Percentiles rank a stretch among this genome's conserved stretches.
Evolutionary conservation across 2,797 vertebrate species (phyloP).

Genomic region (Choloepus didactylus): DNA sequence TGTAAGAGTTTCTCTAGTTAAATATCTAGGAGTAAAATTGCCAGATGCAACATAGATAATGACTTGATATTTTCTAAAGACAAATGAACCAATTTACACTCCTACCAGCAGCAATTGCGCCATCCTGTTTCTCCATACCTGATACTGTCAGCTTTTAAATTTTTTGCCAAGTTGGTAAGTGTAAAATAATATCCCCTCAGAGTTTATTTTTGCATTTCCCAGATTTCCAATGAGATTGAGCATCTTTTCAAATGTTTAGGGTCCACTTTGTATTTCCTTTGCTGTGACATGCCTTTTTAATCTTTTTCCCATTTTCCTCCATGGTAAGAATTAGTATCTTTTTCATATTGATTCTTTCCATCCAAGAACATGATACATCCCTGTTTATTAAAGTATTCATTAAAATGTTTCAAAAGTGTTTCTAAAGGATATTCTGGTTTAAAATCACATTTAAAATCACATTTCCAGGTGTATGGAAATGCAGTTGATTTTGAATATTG

Average conservation of each 20-base stretch:
- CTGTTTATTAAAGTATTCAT: not conserved
- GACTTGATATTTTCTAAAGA: constrained; percentile 39
- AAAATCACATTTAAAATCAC: constrained; percentile 1
- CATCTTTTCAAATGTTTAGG: constrained; percentile 21
- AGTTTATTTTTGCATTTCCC: not conserved
- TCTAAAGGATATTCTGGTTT: too few species aligned
- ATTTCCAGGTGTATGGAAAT: not conserved
- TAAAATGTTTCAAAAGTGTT: constrained; percentile 12
- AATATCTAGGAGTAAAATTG: not conserved
- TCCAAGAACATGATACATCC: not conserved
- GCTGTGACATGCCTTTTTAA: not conserved
- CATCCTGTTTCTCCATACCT: not conserved
- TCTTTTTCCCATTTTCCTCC: not conserved
- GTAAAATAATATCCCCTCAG: not conserved
- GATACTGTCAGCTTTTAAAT: not conserved
- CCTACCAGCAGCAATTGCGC: not conserved
- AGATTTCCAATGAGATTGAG: not conserved
- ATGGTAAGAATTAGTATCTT: not conserved
- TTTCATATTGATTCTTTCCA: not conserved
- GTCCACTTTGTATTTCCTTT: not conserved
- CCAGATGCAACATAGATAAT: not conserved
- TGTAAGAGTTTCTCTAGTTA: constrained; percentile 14
- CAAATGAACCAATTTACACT: not conserved
- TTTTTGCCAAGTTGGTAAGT: not conserved
- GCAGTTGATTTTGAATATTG: not conserved